Percentiles rank a stretch among this genome's conserved stretches.
Conservation (phyloP, 2,113 vertebrate genomes). For the Gracilinanus agilis region DNA sequence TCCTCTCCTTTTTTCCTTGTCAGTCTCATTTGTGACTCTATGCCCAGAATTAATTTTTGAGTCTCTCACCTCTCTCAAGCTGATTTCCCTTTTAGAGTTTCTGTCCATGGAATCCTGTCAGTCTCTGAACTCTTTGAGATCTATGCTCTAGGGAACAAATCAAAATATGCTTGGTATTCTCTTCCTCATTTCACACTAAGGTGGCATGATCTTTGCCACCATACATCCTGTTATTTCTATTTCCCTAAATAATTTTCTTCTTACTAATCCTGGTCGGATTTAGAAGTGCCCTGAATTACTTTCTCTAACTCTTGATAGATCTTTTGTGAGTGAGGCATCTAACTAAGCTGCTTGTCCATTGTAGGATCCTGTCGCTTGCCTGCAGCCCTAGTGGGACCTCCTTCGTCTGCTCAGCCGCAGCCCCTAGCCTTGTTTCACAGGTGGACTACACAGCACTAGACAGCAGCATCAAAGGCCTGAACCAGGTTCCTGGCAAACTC, state of each 20-base stretch:
- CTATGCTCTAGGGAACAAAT: background rate
- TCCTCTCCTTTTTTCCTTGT: background rate
- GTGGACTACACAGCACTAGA: conserved; percentile 70
- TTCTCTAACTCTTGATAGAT: too few relatives aligned
- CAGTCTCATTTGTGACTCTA: background rate
- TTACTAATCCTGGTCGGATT: background rate
- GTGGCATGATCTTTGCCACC: background rate
- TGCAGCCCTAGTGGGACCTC: conserved; percentile 96
- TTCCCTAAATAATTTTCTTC: background rate
- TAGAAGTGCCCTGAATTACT: background rate
- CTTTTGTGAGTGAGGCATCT: background rate
- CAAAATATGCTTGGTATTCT: background rate
- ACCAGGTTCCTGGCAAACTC: conserved; percentile 91
- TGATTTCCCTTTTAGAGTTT: background rate
- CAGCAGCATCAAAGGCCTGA: conserved; percentile 78
- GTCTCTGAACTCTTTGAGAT: background rate
- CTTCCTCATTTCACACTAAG: background rate
- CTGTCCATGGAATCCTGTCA: background rate
- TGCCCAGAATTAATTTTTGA: background rate
- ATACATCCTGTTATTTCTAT: background rate
- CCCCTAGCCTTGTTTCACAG: conserved; percentile 81
- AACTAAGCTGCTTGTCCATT: conserved; percentile 60
- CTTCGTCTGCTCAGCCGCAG: conserved; percentile 96
- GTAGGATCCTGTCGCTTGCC: conserved; percentile 95
- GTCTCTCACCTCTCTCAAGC: background rate